Base-by-base conservation (phyloP, 2,888 invertebrate genomes). In the Euproctis similis region DNA sequence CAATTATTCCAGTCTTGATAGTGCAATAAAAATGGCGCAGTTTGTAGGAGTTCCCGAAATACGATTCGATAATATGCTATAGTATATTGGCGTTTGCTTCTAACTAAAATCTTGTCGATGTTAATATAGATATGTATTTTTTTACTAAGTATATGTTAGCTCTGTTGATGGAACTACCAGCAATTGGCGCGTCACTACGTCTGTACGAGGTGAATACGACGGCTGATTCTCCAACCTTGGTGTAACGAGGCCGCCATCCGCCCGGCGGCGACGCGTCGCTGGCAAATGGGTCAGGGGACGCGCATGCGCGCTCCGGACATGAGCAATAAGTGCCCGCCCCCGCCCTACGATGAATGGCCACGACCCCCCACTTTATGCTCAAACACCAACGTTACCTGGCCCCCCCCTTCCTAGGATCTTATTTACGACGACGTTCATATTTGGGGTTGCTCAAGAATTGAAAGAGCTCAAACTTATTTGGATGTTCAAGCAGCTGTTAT, bases 291-390 rank as follows among this genome's bases (percentile, higher is more conserved):
- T 81, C 82, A 80, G 69, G 57, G 70, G 67, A 65, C 73, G 73
- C 78, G 80, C 78, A 76, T 72, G 82, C 81, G 71, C 62, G 36
- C 42, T 70, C 75, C 76, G 77, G 78, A 80, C 73, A 63, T 68
- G 51, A 49, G 70, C 80, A 82, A 80, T 81, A 75, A 78, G 72
- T 72, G 57, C 74, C n/a, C 76, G 75, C 77, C 81, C 80, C 74
- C 75, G 65, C 65, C 65, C 70, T 60, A 57, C 55, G 70, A 71
- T 74, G 74, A 77, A 75, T 69, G 72, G 72, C 67, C 52, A 54
- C 54, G 72, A 69, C 67, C 72, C 70, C 69, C 67, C 59, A 62
- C 63, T 53, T 48, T 42, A 39, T 43, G 46, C 34, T 28, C 18
- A 36, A 42, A 34, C 28, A 39, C 76, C 68, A 64, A 31, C 39